Evolutionary conservation across 2,888 invertebrate genomes (phyloP).

Genomic region (Tenodera sinensis): DNA sequence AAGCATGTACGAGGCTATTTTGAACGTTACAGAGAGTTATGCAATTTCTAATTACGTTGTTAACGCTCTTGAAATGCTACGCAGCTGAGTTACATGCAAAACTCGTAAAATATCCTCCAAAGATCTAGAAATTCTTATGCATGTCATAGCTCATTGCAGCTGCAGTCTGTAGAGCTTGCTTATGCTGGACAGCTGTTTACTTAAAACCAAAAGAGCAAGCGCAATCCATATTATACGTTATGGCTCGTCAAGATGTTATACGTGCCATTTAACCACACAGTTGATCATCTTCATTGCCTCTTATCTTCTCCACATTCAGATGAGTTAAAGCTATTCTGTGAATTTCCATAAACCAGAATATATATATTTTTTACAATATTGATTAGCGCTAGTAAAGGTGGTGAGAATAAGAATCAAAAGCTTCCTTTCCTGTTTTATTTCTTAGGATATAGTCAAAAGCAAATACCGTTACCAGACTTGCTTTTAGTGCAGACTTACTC

Average conservation of each 20-base stretch:
- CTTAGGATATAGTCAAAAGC: neutral
- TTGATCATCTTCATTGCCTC: neutral
- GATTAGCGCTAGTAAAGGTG: conserved; percentile 10
- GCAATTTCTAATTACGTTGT: neutral
- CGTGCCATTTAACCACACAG: neutral
- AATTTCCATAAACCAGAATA: neutral
- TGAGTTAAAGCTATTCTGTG: neutral
- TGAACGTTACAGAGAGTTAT: neutral
- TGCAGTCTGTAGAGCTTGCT: neutral
- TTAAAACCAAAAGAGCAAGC: neutral
- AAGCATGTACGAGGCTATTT: neutral
- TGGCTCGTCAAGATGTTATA: neutral
- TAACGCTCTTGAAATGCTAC: neutral
- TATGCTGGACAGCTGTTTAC: neutral
- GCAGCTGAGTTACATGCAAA: neutral
- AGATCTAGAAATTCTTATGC: neutral
- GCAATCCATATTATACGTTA: neutral
- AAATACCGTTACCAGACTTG: neutral
- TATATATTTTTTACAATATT: neutral
- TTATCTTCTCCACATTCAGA: neutral
- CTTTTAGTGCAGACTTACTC: neutral
- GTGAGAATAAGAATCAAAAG: neutral
- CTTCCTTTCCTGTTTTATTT: neutral
- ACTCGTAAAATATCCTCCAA: neutral
- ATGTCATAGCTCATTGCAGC: neutral